Evolutionary conservation across 2,888 invertebrate species (phyloP), one percentile per base, ranked within the genome.

Genomic region (Smittia sp.): DNA sequence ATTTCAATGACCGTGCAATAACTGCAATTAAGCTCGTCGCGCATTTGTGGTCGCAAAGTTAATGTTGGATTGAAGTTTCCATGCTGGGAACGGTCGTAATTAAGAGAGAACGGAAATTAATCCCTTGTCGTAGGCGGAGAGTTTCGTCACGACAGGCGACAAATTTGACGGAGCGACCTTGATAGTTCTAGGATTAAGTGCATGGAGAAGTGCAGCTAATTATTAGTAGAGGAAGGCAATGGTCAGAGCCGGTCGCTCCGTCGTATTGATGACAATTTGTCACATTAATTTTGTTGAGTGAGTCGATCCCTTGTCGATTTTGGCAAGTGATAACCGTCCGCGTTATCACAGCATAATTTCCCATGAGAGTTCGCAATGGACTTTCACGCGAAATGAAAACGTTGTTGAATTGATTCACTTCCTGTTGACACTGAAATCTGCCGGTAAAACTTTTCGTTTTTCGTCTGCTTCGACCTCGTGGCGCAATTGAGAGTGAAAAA

Each of bases 251-350:
- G 4, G n/a, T 3, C 63, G 38, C 15, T 41, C 25, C 52, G 62
- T 20, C 46, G 67, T 7, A n/a, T 13, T 1, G 1, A 41, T 13
- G 3, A 76, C 80, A 81, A 77, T 78, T 81, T 82, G 82, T 82
- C 82, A 82, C 81, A 82, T 82, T 79, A 82, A 81, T 82, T 82
- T 82, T 82, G 82, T 80, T 82, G 82, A 82, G 82, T 81, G 81
- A 79, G 80, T 39, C 79, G 80, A 79, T 81, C 79, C 82, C 82
- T 82, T 82, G 81, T 80, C 77, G 62, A 74, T 68, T 38, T 25
- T 58, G 27, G 69, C 72, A 72, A 72, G 72, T 72, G 72, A 72
- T 72, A 62, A 22, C 32, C 52, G 27, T 18, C 24, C 15, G 39
- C 13, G 46, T 39, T 63, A 73, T 73, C 73, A 38, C 73, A 72